Conservation (phyloP, 2,888 invertebrate genomes). For the Hedychridium roseum region DNA sequence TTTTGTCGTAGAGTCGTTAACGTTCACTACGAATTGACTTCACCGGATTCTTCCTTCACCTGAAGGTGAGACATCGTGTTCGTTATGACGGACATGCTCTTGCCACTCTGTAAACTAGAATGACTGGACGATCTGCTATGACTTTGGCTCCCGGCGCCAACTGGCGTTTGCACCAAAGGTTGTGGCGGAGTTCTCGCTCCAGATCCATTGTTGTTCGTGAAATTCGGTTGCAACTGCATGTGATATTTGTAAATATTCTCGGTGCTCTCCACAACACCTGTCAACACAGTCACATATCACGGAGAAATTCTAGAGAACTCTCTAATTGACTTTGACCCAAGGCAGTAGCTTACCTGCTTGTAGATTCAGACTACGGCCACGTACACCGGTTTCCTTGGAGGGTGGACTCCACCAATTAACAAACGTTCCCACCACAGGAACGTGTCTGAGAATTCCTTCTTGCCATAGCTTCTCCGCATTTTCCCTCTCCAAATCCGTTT, state of each 20-base stretch:
- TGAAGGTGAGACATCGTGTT: slow-evolving; percentile 40
- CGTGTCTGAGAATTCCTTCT: slow-evolving; percentile 92
- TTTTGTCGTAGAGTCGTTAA: not conserved
- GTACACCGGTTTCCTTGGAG: slow-evolving; percentile 78
- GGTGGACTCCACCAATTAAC: slow-evolving; percentile 97
- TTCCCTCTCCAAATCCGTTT: slow-evolving; percentile 89
- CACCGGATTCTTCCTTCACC: slow-evolving; percentile 49
- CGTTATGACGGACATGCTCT: slow-evolving; percentile 44
- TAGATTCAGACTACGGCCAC: slow-evolving; percentile 84
- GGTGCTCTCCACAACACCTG: slow-evolving; percentile 83
- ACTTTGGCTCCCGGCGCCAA: slow-evolving; percentile 66
- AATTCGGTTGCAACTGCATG: slow-evolving; percentile 78
- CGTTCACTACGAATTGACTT: slow-evolving; percentile 48
- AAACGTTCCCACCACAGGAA: slow-evolving; percentile 92
- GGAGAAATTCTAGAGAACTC: too few species aligned
- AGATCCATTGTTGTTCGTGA: slow-evolving; percentile 65
- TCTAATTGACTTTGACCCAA: too few species aligned
- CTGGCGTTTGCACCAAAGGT: slow-evolving; percentile 75
- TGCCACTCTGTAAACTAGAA: slow-evolving; percentile 59
- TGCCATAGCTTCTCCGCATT: slow-evolving; percentile 91
- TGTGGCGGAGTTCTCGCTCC: slow-evolving; percentile 73
- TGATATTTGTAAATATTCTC: slow-evolving; percentile 83
- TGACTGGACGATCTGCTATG: slow-evolving; percentile 75
- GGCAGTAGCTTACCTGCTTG: slow-evolving; percentile 59
- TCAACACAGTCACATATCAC: too few species aligned